Evolutionary conservation across 2,797 vertebrate genomes (phyloP), one percentile per base, ranked within the genome.

Genomic region (Furcifer pardalis): DNA sequence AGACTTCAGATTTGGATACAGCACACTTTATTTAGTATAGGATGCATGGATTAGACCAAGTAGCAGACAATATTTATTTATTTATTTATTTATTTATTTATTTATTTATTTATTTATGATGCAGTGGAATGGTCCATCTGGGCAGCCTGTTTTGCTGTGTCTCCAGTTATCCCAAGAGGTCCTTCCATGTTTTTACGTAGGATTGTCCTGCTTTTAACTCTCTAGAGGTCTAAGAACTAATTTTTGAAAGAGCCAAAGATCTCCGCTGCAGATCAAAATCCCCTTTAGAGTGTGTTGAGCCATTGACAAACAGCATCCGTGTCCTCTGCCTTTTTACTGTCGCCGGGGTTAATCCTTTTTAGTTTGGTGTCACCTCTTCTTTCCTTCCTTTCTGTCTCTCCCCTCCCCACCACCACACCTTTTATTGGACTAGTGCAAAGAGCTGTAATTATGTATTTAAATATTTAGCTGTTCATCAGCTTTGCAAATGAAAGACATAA

Each of bases 401-500:
- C 87, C 82, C 27, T 84, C 84, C n/a, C n/a, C n/a, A n/a, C n/a
- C n/a, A n/a, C n/a, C 81, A 80, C 74, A 79, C 81, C 82, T 82
- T 91, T 88, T 93, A 93, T 91, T 91, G 90, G 93, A 85, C 90
- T 90, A 81, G 87, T 86, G 72, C 88, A 89, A 91, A 92, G 87
- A 91, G 92, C 84, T 92, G 87, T 95, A 94, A 95, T 95, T 95
- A 95, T 87, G 93, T 95, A 92, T 95, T 96, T 95, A 96, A 96
- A 96, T 96, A 96, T 96, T 96, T 94, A 96, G 94, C 93, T 93
- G 94, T 94, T 95, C 94, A 93, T 93, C 93, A 93, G 95, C 93
- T 95, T 95, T 94, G 94, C 94, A 96, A 95, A 96, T 96, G 94
- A 96, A 96, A 93, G 91, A 92, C 95, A 95, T 96, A 94, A 91